Conservation (phyloP, 2,113 vertebrate species). For the Athene cunicularia region DNA sequence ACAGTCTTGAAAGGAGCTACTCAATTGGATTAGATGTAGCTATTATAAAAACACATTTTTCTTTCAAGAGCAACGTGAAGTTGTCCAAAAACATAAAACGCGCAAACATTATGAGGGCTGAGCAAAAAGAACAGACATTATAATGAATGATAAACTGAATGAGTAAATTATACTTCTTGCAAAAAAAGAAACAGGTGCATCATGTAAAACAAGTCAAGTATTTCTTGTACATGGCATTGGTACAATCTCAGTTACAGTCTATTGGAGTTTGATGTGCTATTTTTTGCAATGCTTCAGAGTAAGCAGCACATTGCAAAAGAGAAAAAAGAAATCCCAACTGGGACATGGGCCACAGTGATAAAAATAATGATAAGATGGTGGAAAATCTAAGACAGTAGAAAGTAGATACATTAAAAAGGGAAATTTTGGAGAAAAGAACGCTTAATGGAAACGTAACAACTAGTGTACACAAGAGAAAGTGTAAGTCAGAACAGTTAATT, state of each 20-base stretch:
- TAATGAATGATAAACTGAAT: neutral
- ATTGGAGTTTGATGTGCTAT: neutral
- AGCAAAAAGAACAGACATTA: neutral
- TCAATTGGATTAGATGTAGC: slow-evolving; percentile 22
- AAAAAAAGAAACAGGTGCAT: neutral
- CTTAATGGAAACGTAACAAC: neutral
- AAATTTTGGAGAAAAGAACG: neutral
- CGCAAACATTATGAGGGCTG: neutral
- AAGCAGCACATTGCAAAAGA: neutral
- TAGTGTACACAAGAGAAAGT: neutral
- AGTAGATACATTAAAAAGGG: neutral
- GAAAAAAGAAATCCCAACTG: neutral
- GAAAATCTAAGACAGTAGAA: neutral
- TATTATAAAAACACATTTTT: neutral
- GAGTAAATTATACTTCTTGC: neutral
- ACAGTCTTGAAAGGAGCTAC: neutral
- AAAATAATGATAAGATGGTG: neutral
- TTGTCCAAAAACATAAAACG: neutral
- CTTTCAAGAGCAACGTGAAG: neutral
- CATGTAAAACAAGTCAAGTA: neutral
- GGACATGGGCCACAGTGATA: neutral
- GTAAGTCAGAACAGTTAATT: neutral
- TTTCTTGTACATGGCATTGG: neutral
- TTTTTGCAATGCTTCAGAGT: neutral
- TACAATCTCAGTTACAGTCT: neutral